Base-by-base conservation (phyloP, 2,113 vertebrate species). In the Dipodomys stephensi region DNA sequence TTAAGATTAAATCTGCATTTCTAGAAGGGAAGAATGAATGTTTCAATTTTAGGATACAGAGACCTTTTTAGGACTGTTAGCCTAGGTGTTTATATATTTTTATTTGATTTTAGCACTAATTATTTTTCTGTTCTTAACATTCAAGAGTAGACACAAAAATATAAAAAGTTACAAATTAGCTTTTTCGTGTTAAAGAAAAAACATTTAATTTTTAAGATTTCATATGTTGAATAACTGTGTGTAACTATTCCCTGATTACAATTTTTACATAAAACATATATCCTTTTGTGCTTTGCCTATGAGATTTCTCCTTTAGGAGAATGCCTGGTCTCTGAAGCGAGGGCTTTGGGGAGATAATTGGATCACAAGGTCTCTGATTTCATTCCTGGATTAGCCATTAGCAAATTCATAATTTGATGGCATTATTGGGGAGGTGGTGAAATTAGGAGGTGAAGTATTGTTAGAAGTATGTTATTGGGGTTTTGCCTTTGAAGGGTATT, bases 1-100 rank as follows among this genome's bases (percentile, higher is more conserved):
- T 91, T 89, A 86, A 91, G 32, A 84, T 73, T 83, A 89, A 74
- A 93, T 78, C 32, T 79, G n/a, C 19, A 49, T 30, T 64, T 68
- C 16, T 2, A 18, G 1, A 28, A 3, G 12, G 2, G 16, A 23
- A 16, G 28, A 73, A 80, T 7, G 6, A 67, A 4, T 30, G 68
- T 71, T 95, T 85, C 68, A 35, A 7, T 79, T 94, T 91, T 44
- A 85, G 22, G 62, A 46, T 13, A 86, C 7, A 83, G 22, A 83
- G 28, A 44, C 18, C 18, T 86, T 13, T 69, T 67, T 7, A 83
- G 49, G 5, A 83, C 46, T 80, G 30, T 64, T 16, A 87, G 30
- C 91, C 18, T 9, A 71, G 23, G 9, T 67, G n/a, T 39, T 53
- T 57, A 1, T 30, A 35, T 83, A 30, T 92, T 86, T 83, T 22